Evolutionary conservation across 1,140 invertebrate genomes (phyloP).

Genomic region (Xylocopa sonorina): DNA sequence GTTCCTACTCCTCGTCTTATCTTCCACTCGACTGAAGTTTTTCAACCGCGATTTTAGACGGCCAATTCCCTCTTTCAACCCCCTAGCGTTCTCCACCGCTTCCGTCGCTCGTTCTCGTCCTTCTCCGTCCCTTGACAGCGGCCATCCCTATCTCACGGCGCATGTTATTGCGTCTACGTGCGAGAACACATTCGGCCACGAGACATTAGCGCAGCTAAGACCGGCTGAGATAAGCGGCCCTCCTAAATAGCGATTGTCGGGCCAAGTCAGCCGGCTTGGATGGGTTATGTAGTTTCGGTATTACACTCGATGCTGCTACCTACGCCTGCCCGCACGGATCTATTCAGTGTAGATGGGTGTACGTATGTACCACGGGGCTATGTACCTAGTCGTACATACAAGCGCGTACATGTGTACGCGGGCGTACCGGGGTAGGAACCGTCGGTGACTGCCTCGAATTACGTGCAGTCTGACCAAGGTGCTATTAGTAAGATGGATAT

Average conservation of each 20-base stretch:
- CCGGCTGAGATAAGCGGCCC: constrained; percentile 46
- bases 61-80: no score
- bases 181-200: constrained; percentile 21
- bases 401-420: neutral
- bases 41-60: neutral
- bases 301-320: constrained; percentile 47
- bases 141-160: neutral
- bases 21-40: neutral
- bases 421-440: neutral
- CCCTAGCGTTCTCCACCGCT: neutral
- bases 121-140: neutral
- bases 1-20: neutral
- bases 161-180: constrained; percentile 32
- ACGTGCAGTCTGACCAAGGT: constrained; percentile 38
- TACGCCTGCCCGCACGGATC: constrained; percentile 8
- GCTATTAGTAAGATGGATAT: constrained; percentile 52
- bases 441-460: constrained; percentile 39
- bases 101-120: neutral
- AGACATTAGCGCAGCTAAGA: constrained; percentile 56
- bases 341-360: constrained; percentile 48
- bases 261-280: constrained; percentile 52
- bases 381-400: neutral
- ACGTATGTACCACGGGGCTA: constrained; percentile 26
- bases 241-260: constrained; percentile 60
- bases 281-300: constrained; percentile 54